Percentiles rank a stretch among this genome's conserved stretches.
These are phyloP conservation scores for Himalopsyche japonica DNA, from an alignment of 2,888 invertebrate species.

Conservation along the genomic window DNA sequence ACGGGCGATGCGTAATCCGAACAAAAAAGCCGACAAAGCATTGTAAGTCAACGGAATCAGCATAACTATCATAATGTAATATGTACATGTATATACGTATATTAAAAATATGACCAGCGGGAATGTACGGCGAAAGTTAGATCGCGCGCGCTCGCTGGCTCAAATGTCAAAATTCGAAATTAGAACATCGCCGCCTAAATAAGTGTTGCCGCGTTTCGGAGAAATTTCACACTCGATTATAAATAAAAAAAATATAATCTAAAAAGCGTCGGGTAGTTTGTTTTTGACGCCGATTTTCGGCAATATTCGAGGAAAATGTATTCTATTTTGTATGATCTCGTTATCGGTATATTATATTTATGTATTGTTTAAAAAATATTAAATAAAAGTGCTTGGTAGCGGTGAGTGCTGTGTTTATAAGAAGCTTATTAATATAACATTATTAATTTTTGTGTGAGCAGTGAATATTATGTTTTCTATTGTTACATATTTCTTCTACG, in stretches of 20 bases:
- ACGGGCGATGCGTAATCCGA: constrained; percentile 16
- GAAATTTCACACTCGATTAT: not conserved
- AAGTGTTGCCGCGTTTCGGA: constrained; percentile 1
- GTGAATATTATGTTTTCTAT: not conserved
- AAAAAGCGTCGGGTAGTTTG: not conserved
- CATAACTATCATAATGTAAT: not conserved
- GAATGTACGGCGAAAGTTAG: not conserved
- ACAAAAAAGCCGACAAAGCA: constrained; percentile 8
- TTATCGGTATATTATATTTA: not conserved
- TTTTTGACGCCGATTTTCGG: not conserved
- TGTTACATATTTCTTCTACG: not conserved
- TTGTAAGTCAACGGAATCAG: constrained; percentile 12
- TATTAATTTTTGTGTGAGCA: constrained; percentile 16
- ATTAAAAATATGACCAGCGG: not conserved
- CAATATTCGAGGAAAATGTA: not conserved
- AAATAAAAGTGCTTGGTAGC: constrained; percentile 12
- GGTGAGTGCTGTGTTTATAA: constrained; percentile 23
- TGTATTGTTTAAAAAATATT: not conserved
- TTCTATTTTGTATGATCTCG: not conserved
- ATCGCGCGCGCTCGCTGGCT: constrained; percentile 8
- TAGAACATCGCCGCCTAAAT: constrained; percentile 3
- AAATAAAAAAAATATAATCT: not conserved
- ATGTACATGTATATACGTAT: not conserved
- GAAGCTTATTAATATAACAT: constrained; percentile 14
- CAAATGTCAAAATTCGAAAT: constrained; percentile 14